Base-by-base conservation (phyloP, 2,113 vertebrate species). In the Entosphenus tridentatus region DNA sequence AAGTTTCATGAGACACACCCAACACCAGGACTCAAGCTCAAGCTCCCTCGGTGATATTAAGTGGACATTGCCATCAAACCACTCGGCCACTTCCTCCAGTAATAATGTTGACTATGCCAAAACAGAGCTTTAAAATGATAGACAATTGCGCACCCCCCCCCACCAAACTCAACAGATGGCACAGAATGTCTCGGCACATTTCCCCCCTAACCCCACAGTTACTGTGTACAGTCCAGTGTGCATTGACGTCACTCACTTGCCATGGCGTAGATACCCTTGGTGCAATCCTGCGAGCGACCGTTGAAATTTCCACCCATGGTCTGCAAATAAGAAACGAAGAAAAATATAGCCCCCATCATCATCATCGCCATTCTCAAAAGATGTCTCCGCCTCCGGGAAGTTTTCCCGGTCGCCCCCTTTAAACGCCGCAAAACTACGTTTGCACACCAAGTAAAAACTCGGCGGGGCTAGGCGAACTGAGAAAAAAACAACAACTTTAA, bases 291-390 rank as follows among this genome's bases (percentile, higher is more conserved):
- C 57, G 73, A 74, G 77, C 75, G 92, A 12, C 88, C 87, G 2
- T 79, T 80, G 72, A 96, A 88, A 72, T 87, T 84, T 67, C 93
- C 93, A 1, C 92, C 93, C 93, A 98, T 98, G 0, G 91, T 98
- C 93, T 98, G 73, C 13, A 72, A 58, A 75, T 76, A 4, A 69
- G 2, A 72, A 70, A 18, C 57, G 70, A 55, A 55, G 21, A 10
- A 11, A 17, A 13, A 2, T 17, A 56, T 14, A 54, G 13, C 11
- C 56, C 56, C 8, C 9, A 57, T 2, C 2, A 57, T 2, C 55
- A 10, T 10, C 39, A 11, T 21, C 21, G 39, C 39, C 39, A 39
- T 39, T 39, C 39, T 39, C 39, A 39, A 39, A 39, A 39, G 39
- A 39, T 39, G 5, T 2, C 39, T 39, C 5, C 39, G 39, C 39